Evolutionary conservation across 2,888 invertebrate genomes (phyloP).

Genomic region (Agonopterix alstromeriana): DNA sequence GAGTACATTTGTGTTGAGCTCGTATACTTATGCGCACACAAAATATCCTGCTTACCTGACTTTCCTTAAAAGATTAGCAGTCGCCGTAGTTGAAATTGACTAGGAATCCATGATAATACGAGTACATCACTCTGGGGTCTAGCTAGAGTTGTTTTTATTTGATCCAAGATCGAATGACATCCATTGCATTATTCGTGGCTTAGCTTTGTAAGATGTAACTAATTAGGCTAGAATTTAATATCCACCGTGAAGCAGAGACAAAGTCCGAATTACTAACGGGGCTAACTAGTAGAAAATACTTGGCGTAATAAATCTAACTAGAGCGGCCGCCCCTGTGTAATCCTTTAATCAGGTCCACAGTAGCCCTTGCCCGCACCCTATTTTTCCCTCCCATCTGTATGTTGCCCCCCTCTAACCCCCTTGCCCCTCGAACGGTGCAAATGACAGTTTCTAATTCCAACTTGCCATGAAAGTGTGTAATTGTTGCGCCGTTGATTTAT

Average conservation of each 20-base stretch:
- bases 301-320: conserved; percentile 75
- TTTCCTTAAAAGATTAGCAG: too few species aligned
- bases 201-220: neutral
- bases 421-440: conserved; percentile 72
- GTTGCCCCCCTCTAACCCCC: conserved; percentile 24
- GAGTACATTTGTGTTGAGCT: too few species aligned
- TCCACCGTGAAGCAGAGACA: neutral
- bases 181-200: too few species aligned
- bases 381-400: conserved; percentile 61
- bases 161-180: too few species aligned
- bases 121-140: too few species aligned
- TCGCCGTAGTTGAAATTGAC: too few species aligned
- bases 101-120: too few species aligned
- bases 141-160: too few species aligned
- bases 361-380: conserved; percentile 72
- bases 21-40: too few species aligned
- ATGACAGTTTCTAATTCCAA: conserved; percentile 79
- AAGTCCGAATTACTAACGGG: conserved; percentile 23
- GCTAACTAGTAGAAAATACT: conserved; percentile 69
- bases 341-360: conserved; percentile 75
- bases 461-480: conserved; percentile 78
- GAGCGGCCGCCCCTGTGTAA: conserved; percentile 70
- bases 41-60: too few species aligned
- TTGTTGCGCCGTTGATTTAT: conserved; percentile 76
- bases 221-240: neutral